These are phyloP conservation scores for Callimorpha dominula DNA, from an alignment of 2,888 invertebrate genomes.

Conservation along the genomic window DNA sequence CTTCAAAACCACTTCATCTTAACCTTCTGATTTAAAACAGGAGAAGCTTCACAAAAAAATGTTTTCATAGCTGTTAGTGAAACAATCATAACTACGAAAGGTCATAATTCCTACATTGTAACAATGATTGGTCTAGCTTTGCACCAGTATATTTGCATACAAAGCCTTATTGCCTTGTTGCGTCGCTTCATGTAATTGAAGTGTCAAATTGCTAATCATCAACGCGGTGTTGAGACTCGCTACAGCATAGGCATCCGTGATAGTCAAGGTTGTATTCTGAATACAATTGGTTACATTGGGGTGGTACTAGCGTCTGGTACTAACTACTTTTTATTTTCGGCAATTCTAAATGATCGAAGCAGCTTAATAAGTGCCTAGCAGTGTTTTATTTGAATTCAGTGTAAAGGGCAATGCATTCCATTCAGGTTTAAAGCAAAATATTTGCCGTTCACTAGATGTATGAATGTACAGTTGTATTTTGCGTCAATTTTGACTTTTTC, in stretches of 20 bases:
- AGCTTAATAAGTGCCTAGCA: not conserved
- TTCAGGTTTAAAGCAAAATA: too few species aligned
- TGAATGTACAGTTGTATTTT: too few species aligned
- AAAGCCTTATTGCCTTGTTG: slow-evolving; percentile 49
- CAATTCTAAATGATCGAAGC: not conserved
- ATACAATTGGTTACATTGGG: not conserved
- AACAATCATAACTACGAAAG: slow-evolving; percentile 36
- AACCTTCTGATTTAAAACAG: not conserved
- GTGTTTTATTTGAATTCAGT: not conserved
- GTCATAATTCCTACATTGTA: slow-evolving; percentile 50
- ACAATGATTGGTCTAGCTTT: slow-evolving; percentile 41
- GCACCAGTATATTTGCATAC: slow-evolving; percentile 61
- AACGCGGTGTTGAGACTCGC: slow-evolving; percentile 30
- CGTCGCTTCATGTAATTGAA: slow-evolving; percentile 60
- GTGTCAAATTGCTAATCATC: slow-evolving; percentile 62
- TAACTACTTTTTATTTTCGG: not conserved
- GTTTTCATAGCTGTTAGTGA: slow-evolving; percentile 8
- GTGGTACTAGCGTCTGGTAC: not conserved
- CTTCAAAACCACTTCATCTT: not conserved
- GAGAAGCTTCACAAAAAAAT: not conserved
- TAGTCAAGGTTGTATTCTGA: slow-evolving; percentile 41
- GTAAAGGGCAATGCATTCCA: too few species aligned
- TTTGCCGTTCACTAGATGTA: too few species aligned
- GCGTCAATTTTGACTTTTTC: too few species aligned
- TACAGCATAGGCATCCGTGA: slow-evolving; percentile 28